Evolutionary conservation across 2,888 invertebrate genomes (phyloP).

Genomic region (Diarsia rubi): DNA sequence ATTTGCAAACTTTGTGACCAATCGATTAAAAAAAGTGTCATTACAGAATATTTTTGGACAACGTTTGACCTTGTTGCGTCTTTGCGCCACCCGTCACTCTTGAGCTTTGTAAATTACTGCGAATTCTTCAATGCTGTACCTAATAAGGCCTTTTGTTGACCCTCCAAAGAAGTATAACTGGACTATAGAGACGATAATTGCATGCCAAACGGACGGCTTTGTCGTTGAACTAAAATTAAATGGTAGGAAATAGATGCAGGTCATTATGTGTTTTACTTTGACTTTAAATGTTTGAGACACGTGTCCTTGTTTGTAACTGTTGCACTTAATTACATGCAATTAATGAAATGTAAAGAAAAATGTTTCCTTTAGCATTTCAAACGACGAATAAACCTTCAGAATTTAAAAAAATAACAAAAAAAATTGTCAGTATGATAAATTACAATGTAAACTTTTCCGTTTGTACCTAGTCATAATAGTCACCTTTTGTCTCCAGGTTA

Average conservation of each 20-base stretch:
- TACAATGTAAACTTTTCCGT: background rate
- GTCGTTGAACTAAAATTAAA: conserved; percentile 53
- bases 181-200: conserved; percentile 51
- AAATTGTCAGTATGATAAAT: background rate
- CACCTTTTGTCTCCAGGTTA: background rate
- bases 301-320: conserved; percentile 45
- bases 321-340: conserved; percentile 26
- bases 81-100: conserved; percentile 74
- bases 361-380: conserved; percentile 20
- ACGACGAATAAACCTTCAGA: background rate
- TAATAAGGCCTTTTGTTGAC: conserved; percentile 69
- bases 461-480: background rate
- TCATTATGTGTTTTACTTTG: conserved; percentile 48
- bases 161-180: conserved; percentile 58
- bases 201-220: conserved; percentile 39
- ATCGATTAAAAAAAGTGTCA: conserved; percentile 75
- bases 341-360: conserved; percentile 23
- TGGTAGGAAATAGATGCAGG: conserved; percentile 53
- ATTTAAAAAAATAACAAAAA: background rate
- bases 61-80: conserved; percentile 77
- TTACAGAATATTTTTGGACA: conserved; percentile 77
- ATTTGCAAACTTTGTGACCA: conserved; percentile 71
- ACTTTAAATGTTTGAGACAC: conserved; percentile 44
- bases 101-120: conserved; percentile 57
- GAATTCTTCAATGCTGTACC: conserved; percentile 63